Conservation (phyloP, 2,888 invertebrate genomes). For the Stenoptilia bipunctidactyla region DNA sequence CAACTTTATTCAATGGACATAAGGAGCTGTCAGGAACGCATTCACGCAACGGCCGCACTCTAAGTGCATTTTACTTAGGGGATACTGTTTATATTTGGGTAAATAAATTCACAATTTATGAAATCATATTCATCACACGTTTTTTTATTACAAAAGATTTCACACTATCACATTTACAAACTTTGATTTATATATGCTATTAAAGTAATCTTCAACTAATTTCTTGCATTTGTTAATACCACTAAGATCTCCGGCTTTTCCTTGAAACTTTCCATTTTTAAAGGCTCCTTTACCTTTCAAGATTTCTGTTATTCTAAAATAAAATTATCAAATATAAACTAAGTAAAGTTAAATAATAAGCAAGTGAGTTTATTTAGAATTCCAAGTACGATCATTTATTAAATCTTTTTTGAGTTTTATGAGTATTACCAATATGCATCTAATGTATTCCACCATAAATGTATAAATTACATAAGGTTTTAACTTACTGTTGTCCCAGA, state of each 20-base stretch:
- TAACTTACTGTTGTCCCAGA: constrained; percentile 73
- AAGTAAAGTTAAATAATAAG: background rate
- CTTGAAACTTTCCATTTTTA: constrained; percentile 80
- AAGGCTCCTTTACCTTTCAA: constrained; percentile 84
- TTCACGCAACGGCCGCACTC: too few relatives aligned
- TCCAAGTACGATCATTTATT: background rate
- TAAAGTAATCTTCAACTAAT: constrained; percentile 72
- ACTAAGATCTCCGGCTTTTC: constrained; percentile 79
- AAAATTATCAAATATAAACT: background rate
- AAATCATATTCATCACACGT: too few relatives aligned
- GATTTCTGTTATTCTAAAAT: constrained; percentile 72
- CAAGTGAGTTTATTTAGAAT: background rate
- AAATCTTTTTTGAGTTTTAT: too few relatives aligned
- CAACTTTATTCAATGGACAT: too few relatives aligned
- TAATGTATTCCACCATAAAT: too few relatives aligned
- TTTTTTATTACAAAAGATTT: too few relatives aligned
- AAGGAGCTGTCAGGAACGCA: too few relatives aligned
- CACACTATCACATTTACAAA: too few relatives aligned
- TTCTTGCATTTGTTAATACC: constrained; percentile 75
- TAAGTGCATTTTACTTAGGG: too few relatives aligned
- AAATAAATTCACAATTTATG: too few relatives aligned
- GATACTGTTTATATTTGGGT: too few relatives aligned
- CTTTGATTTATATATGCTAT: constrained; percentile 19
- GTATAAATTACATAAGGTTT: constrained; percentile 17
- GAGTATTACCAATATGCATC: too few relatives aligned